Evolutionary conservation across 2,797 vertebrate genomes (phyloP).

Genomic region (Petrocephalus sullivani): DNA sequence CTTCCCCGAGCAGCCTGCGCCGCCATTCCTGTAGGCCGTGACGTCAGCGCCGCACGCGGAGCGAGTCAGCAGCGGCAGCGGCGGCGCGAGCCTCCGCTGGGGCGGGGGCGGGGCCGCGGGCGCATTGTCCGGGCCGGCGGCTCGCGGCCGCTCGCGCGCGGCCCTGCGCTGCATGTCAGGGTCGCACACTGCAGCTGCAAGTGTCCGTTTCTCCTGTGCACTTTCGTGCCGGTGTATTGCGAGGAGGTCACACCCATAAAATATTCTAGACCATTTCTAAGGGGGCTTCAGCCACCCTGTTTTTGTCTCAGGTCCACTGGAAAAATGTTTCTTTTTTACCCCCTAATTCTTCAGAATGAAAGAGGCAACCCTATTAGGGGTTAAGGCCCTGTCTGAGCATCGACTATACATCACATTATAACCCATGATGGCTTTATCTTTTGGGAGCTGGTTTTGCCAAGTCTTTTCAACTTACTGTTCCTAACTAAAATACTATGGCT

Average conservation of each 20-base stretch:
- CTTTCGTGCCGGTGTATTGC: not conserved
- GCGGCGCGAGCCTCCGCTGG: constrained; percentile 32
- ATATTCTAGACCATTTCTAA: not conserved
- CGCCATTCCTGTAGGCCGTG: constrained; percentile 62
- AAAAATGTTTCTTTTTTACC: not conserved
- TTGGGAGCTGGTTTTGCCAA: not conserved
- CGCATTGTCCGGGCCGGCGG: constrained; percentile 45
- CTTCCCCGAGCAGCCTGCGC: constrained; percentile 64
- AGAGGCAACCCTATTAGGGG: not conserved
- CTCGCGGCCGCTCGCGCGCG: no score
- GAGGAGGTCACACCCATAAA: not conserved
- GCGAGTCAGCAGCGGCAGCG: constrained; percentile 36
- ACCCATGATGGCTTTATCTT: not conserved
- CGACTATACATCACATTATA: not conserved
- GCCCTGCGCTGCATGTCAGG: no score
- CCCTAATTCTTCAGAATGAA: not conserved
- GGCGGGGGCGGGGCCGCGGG: constrained; percentile 34
- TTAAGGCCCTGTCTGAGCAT: not conserved
- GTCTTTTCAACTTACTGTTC: not conserved
- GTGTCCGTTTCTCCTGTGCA: not conserved
- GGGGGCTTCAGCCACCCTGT: not conserved
- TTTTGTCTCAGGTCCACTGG: not conserved
- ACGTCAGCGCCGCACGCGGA: constrained; percentile 50
- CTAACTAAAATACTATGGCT: not conserved
- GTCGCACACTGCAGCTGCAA: not conserved